These are phyloP conservation scores for Sarcophaga rosellei DNA, from an alignment of 2,888 invertebrate species.

Conservation along the genomic window DNA sequence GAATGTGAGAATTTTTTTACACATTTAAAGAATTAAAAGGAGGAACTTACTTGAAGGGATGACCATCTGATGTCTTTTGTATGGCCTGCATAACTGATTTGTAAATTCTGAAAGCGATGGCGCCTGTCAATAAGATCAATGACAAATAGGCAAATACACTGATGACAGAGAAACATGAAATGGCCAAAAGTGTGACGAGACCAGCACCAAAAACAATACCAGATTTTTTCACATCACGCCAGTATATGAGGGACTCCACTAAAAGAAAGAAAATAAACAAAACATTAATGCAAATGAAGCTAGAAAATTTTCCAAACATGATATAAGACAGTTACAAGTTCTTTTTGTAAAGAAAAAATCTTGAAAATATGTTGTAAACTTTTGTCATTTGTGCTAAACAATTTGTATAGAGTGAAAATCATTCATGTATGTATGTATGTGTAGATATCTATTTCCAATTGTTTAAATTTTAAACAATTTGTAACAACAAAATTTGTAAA, in stretches of 20 bases:
- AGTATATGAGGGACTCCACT: slow-evolving; percentile 98
- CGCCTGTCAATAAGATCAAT: slow-evolving; percentile 91
- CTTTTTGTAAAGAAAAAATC: no score
- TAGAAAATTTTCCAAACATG: neutral
- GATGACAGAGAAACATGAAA: slow-evolving; percentile 97
- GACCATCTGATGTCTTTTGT: slow-evolving; percentile 97
- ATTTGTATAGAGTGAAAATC: no score
- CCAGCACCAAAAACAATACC: slow-evolving; percentile 96
- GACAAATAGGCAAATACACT: slow-evolving; percentile 96
- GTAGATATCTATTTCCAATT: neutral
- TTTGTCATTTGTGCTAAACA: no score
- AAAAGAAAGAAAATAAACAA: slow-evolving; percentile 80
- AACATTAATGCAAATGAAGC: neutral
- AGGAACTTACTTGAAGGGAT: slow-evolving; percentile 95
- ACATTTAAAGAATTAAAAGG: no score
- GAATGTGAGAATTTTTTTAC: neutral
- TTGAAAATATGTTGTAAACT: no score
- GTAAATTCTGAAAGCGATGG: slow-evolving; percentile 97
- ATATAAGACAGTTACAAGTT: neutral
- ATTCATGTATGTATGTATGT: no score
- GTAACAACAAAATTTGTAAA: neutral
- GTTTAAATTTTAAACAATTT: slow-evolving; percentile 24
- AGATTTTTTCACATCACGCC: slow-evolving; percentile 97
- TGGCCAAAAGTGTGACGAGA: slow-evolving; percentile 93
- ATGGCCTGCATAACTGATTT: slow-evolving; percentile 97